Percentiles rank a stretch among this genome's conserved stretches.
Evolutionary conservation across 2,797 vertebrate species (phyloP).

Genomic region (Staurois parvus): DNA sequence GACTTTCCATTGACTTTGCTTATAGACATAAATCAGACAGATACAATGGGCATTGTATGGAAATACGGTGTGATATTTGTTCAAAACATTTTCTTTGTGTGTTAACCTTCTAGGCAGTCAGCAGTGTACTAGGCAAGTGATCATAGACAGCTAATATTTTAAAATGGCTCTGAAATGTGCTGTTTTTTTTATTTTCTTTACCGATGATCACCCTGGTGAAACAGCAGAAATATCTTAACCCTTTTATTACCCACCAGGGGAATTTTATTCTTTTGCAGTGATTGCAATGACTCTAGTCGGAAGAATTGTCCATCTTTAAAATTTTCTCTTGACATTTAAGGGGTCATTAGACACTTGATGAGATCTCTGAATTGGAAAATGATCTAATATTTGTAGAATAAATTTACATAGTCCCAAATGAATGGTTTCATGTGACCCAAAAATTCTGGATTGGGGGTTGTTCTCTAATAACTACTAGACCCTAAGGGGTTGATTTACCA

Average conservation of each 20-base stretch:
- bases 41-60: slow-evolving; percentile 56
- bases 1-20: slow-evolving; percentile 75
- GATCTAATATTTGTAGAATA: no score
- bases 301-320: no score
- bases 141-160: slow-evolving; percentile 33
- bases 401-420: no score
- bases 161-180: slow-evolving; percentile 10
- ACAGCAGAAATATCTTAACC: not conserved
- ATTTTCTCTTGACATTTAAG: no score
- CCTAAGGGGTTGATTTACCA: no score
- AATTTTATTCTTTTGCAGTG: no score
- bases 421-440: no score
- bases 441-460: no score
- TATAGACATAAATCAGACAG: slow-evolving; percentile 61
- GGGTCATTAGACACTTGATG: no score
- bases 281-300: no score
- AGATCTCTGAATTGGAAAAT: no score
- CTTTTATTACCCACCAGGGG: not conserved
- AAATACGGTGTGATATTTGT: slow-evolving; percentile 49
- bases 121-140: slow-evolving; percentile 29
- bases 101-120: slow-evolving; percentile 43
- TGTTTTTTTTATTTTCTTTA: not conserved
- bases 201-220: slow-evolving; percentile 2
- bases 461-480: no score
- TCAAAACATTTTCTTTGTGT: slow-evolving; percentile 39